Percentiles rank a stretch among this genome's conserved stretches.
Conservation (phyloP, 2,113 vertebrate genomes). For the Lophotis ruficrista region DNA sequence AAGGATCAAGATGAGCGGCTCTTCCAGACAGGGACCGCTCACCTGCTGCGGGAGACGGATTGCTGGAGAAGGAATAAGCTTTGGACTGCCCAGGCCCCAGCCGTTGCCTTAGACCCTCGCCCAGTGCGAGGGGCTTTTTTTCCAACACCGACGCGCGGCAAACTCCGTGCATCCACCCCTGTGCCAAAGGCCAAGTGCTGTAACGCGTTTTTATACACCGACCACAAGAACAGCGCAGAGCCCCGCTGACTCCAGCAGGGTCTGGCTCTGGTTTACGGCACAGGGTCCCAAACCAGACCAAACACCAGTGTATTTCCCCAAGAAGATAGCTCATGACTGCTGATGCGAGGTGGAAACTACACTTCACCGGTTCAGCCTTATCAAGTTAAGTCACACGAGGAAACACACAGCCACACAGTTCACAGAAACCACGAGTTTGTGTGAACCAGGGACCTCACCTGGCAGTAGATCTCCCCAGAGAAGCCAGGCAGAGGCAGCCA, state of each 20-base stretch:
- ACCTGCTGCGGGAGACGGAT: not conserved
- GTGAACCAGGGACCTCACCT: not conserved
- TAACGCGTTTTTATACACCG: rapidly evolving
- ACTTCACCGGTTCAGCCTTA: not conserved
- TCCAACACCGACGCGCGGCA: no score
- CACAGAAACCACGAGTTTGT: not conserved
- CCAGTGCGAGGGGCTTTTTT: no score
- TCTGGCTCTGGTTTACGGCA: not conserved
- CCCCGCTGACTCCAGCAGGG: not conserved
- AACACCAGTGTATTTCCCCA: rapidly evolving
- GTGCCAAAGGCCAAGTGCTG: not conserved
- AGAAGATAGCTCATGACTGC: not conserved
- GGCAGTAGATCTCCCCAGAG: not conserved
- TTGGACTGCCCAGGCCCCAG: no score
- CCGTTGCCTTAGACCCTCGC: no score
- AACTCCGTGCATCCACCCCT: no score
- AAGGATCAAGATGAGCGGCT: rapidly evolving
- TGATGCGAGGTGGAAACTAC: not conserved
- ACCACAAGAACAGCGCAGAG: rapidly evolving
- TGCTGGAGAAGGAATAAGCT: no score
- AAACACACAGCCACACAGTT: not conserved
- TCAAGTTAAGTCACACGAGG: not conserved
- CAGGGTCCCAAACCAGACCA: not conserved
- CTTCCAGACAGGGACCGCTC: not conserved
- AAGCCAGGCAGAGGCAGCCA: not conserved